These are phyloP conservation scores for Leucania comma DNA, from an alignment of 2,888 invertebrate genomes.

Conservation along the genomic window DNA sequence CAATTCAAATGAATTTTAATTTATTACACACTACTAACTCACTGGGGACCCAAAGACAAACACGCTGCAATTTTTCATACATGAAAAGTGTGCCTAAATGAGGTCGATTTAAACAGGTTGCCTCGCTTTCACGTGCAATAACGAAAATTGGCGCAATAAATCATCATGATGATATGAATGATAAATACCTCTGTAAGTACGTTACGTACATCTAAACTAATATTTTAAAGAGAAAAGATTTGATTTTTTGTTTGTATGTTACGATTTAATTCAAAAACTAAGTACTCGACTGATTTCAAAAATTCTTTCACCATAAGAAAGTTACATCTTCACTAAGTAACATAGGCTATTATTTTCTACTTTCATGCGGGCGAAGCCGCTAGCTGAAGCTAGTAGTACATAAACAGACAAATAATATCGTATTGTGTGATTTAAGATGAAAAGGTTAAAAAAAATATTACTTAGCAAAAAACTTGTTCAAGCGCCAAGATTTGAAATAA, in stretches of 20 bases:
- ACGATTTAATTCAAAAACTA: no score
- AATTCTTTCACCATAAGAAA: no score
- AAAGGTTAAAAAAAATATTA: neutral
- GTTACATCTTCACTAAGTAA: no score
- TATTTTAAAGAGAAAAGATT: no score
- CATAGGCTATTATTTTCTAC: no score
- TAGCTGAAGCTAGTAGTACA: neutral
- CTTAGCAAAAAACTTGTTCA: neutral
- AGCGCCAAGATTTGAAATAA: neutral
- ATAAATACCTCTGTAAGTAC: neutral
- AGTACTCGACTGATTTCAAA: no score
- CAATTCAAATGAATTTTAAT: slow-evolving; percentile 12
- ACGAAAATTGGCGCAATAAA: slow-evolving; percentile 7
- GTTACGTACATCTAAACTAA: no score
- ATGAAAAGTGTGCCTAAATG: slow-evolving; percentile 7
- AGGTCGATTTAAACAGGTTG: slow-evolving; percentile 5
- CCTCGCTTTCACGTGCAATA: slow-evolving; percentile 12
- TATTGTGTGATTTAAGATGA: neutral
- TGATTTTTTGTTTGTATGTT: no score
- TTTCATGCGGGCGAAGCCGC: no score
- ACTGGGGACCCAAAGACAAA: slow-evolving; percentile 9
- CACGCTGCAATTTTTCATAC: slow-evolving; percentile 20
- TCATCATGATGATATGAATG: slow-evolving; percentile 16
- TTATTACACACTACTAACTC: slow-evolving; percentile 15
- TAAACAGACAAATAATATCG: neutral